A percentile compares a stretch with the other conserved stretches of the same genome.
Evolutionary conservation across 1,140 invertebrate genomes (phyloP).

Genomic region (Drosophila athabasca): DNA sequence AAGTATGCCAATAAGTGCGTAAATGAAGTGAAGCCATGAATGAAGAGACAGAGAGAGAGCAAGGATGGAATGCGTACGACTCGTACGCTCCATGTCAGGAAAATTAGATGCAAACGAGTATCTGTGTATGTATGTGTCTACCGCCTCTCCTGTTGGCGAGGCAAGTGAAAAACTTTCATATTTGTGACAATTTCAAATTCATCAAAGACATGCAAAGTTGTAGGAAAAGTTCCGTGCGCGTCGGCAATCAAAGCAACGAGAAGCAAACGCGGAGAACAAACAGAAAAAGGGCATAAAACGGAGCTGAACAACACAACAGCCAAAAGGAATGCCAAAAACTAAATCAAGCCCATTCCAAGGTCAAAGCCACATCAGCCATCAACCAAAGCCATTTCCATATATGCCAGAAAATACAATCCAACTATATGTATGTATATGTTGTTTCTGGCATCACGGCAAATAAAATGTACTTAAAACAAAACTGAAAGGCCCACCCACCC

Average conservation of each 20-base stretch:
- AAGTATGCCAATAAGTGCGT: too few species aligned
- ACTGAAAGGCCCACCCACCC: constrained; percentile 22
- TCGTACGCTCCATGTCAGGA: constrained; percentile 67
- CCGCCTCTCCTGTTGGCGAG: constrained; percentile 41
- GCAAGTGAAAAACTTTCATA: constrained; percentile 78
- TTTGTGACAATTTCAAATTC: constrained; percentile 82
- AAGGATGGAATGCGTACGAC: constrained; percentile 59
- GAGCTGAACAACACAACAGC: constrained; percentile 12
- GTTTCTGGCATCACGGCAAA: constrained; percentile 49
- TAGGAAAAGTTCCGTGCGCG: constrained; percentile 68
- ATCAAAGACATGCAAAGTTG: constrained; percentile 80
- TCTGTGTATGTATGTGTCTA: constrained; percentile 14
- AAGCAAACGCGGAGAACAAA: constrained; percentile 32
- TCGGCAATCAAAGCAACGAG: constrained; percentile 64
- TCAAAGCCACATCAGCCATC: constrained; percentile 43
- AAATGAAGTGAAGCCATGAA: constrained; percentile 45
- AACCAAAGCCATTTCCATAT: constrained; percentile 19
- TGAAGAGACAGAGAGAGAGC: constrained; percentile 27
- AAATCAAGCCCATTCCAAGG: constrained; percentile 75
- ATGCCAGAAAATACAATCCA: constrained; percentile 8
- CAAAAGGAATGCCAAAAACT: constrained; percentile 46
- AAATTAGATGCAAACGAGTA: constrained; percentile 65
- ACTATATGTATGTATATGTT: too few species aligned
- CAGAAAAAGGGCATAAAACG: constrained; percentile 69
- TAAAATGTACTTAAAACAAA: constrained; percentile 72